phyloP scores from a whole-genome alignment of 2,888 invertebrate species.

The Ectemnius cavifrons region DNA sequence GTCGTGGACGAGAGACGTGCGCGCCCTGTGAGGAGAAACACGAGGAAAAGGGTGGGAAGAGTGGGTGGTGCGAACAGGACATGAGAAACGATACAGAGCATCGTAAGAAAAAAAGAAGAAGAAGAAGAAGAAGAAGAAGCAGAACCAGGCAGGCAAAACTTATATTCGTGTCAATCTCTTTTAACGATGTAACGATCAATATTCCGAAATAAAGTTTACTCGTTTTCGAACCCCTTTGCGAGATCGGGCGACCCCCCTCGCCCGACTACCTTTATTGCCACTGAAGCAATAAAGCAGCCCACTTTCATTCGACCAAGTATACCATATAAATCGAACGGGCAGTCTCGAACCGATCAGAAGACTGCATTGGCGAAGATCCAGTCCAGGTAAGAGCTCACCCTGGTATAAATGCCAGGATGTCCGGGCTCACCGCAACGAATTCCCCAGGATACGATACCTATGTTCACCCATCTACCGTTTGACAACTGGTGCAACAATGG shows the following conservation, averaged over 20 bases:
- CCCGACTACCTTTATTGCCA: too few species aligned
- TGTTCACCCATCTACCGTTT: conserved; percentile 87
- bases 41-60: background rate
- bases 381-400: conserved; percentile 84
- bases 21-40: background rate
- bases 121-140: too few species aligned
- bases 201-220: conserved; percentile 71
- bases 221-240: conserved; percentile 61
- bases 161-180: conserved; percentile 65
- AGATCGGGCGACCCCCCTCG: background rate
- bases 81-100: conserved; percentile 23
- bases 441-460: conserved; percentile 93
- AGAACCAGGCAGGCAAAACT: conserved; percentile 37
- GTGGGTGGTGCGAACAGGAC: background rate
- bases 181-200: conserved; percentile 67
- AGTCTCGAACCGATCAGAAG: conserved; percentile 72
- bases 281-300: background rate
- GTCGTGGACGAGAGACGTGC: conserved; percentile 4
- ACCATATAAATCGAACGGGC: too few species aligned
- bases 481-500: conserved; percentile 87
- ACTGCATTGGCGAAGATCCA: conserved; percentile 84
- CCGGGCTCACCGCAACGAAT: conserved; percentile 87
- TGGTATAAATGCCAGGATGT: conserved; percentile 89
- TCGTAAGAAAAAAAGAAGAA: conserved; percentile 16
- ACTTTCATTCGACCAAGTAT: background rate